These are phyloP conservation scores for Idaea aversata DNA, from an alignment of 2,888 invertebrate species.

Conservation along the genomic window DNA sequence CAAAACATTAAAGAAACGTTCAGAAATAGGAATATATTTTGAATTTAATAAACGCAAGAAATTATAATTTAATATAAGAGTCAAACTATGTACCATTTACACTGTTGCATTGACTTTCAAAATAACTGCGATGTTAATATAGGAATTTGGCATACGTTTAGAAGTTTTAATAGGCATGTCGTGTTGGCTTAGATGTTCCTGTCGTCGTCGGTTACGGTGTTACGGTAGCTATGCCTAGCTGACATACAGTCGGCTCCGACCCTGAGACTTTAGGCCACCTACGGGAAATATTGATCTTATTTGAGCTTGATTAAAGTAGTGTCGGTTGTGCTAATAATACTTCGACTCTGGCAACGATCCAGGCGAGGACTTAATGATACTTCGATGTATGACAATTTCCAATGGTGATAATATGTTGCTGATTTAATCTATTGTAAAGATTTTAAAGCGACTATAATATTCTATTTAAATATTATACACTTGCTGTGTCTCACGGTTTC, in stretches of 20 bases:
- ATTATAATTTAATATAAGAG: neutral
- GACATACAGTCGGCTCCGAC: constrained; percentile 50
- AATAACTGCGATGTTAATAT: neutral
- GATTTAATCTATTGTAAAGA: constrained; percentile 35
- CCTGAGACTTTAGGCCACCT: constrained; percentile 63
- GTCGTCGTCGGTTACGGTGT: constrained; percentile 33
- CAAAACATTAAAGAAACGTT: too few relatives aligned
- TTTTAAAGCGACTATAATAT: neutral
- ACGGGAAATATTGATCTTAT: constrained; percentile 78
- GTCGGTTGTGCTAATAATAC: constrained; percentile 77
- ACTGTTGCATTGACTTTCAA: neutral
- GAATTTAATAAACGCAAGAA: neutral
- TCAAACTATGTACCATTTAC: neutral
- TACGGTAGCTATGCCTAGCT: constrained; percentile 42
- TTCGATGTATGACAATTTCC: constrained; percentile 74
- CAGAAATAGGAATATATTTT: too few relatives aligned
- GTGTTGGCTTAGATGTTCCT: constrained; percentile 23
- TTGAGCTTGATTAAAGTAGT: constrained; percentile 78
- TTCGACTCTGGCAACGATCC: constrained; percentile 70
- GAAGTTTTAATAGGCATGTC: neutral
- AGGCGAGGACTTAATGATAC: constrained; percentile 77
- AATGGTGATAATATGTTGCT: constrained; percentile 63
- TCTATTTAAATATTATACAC: neutral
- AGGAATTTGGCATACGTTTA: neutral
- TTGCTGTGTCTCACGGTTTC: too few relatives aligned